A percentile compares a stretch with the other conserved stretches of the same genome.
phyloP scores from a whole-genome alignment of 1,140 invertebrate genomes.

The Microvelia longipes region DNA sequence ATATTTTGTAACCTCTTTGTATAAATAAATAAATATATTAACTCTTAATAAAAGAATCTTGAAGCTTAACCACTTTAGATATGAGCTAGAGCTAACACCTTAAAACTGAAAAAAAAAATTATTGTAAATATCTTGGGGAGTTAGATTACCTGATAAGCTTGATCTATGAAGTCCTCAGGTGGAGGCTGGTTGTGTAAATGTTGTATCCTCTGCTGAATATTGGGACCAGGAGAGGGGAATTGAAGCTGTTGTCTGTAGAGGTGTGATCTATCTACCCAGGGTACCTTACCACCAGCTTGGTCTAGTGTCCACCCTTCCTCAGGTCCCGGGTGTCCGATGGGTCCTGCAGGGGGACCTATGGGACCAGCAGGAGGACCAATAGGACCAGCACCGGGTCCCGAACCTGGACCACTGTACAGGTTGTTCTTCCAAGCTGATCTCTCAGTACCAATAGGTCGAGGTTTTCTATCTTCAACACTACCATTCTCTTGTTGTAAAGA shows the following conservation, averaged over 20 bases:
- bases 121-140: no score
- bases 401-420: not conserved
- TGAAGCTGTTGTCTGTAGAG: not conserved
- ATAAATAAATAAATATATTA: no score
- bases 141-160: not conserved
- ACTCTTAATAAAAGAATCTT: no score
- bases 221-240: not conserved
- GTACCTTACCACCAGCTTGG: not conserved
- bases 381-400: no score
- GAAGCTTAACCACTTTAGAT: no score
- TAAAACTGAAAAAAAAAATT: no score
- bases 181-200: not conserved
- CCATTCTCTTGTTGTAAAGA: not conserved
- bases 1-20: no score
- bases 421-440: constrained; percentile 24
- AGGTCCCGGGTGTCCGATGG: no score
- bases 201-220: not conserved
- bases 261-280: not conserved
- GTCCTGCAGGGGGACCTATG: no score
- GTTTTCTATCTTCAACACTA: constrained; percentile 17
- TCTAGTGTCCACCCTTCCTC: not conserved
- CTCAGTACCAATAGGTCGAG: constrained; percentile 11
- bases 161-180: not conserved
- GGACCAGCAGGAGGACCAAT: no score
- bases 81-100: no score